Percentiles rank a stretch among this genome's conserved stretches.
Evolutionary conservation across 2,888 invertebrate genomes (phyloP).

Genomic region (Xestia xanthographa): DNA sequence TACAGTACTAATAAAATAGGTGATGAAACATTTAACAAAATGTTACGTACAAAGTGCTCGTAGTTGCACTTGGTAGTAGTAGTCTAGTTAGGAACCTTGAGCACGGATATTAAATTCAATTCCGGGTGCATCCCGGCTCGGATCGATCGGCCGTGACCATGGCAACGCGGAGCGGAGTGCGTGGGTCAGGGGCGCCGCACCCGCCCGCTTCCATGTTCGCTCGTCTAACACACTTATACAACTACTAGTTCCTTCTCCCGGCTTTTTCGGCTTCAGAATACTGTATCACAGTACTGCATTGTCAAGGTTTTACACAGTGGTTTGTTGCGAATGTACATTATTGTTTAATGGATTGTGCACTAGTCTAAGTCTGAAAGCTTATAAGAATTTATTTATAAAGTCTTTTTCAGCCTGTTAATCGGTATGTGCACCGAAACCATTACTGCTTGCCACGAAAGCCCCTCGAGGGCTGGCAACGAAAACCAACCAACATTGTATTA

Average conservation of each 20-base stretch:
- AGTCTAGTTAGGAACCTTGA: conserved; percentile 66
- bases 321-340: conserved; percentile 7
- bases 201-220: conserved; percentile 55
- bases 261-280: conserved; percentile 2
- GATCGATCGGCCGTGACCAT: conserved; percentile 89
- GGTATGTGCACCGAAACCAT: background rate
- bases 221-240: conserved; percentile 50
- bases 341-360: background rate
- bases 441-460: conserved; percentile 14
- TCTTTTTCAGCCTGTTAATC: conserved; percentile 10
- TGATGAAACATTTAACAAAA: conserved; percentile 14
- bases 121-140: conserved; percentile 82
- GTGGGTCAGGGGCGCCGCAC: conserved; percentile 85
- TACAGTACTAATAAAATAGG: conserved; percentile 9
- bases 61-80: conserved; percentile 53
- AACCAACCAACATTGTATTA: conserved; percentile 17
- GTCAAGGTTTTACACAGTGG: conserved; percentile 1
- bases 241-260: conserved; percentile 37
- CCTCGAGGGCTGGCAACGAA: conserved; percentile 1
- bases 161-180: conserved; percentile 82
- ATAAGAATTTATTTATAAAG: background rate
- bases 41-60: conserved; percentile 21
- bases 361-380: background rate
- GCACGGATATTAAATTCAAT: conserved; percentile 69
- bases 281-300: background rate